Evolutionary conservation across 1,140 invertebrate genomes (phyloP), one percentile per base, ranked within the genome.

Genomic region (Drosophila chauvacae): DNA sequence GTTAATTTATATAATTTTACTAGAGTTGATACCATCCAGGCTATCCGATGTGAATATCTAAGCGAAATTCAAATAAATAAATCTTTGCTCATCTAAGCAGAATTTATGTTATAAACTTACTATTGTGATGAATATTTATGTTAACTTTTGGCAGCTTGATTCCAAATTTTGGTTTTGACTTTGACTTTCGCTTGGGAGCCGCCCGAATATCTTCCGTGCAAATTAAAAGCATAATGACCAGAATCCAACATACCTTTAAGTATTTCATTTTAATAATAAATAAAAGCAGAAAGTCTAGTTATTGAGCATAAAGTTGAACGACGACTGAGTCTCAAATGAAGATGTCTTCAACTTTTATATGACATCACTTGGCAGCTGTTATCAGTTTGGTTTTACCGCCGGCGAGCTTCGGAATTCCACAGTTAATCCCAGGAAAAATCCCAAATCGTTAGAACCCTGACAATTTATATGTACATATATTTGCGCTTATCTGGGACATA

Each of bases 111-210:
- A 1, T 35, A 23, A 35, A 71, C 85, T 88, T 63, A 88, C 84
- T 90, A 66, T 90, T 88, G 45, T 88, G 84, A 59, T 90, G 85
- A 20, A 90, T 84, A 42, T 90, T 75, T 13, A 88, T 80, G 39
- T 84, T 70, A 3, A 88, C 37, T 53, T 87, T 86, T n/a, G 82
- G 82, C 48, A 84, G 6, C 18, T 62, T 81, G 1, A 68, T 13
- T 53, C 20, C 45, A 7, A 30, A 30, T 10, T 62, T 59, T 9
- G 58, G 45, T 18, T 65, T 81, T 1, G 53, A 2, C 20, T 63
- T 87, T 1, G 53, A 2, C 20, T 63, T 87, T 1, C 83, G 18
- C 28, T 77, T 87, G n/a, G 71, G 76, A 0, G 79, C 83, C 4
- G 75, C 83, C 2, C 20, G 35, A 3, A 59, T 50, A 30, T 79